Conservation (phyloP, 1,140 invertebrate genomes). For the Philotrypesis tridentata region DNA sequence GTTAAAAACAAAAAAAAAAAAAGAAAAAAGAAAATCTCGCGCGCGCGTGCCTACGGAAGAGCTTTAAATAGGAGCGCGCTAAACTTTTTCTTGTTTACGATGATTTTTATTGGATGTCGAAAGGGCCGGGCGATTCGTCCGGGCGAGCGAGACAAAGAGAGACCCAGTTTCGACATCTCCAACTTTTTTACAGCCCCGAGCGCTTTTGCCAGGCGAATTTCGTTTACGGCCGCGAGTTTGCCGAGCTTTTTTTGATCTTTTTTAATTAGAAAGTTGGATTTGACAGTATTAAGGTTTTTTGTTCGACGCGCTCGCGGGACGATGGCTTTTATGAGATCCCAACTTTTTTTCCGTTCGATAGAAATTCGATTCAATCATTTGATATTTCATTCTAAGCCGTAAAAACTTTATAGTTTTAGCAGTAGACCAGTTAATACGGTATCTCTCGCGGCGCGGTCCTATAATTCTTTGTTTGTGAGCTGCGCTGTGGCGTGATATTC, state of each 20-base stretch:
- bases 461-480: too few species aligned
- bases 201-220: neutral
- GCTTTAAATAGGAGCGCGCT: conserved; percentile 15
- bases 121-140: neutral
- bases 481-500: too few species aligned
- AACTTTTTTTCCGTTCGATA: neutral
- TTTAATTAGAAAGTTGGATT: conserved; percentile 21
- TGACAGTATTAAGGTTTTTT: conserved; percentile 4
- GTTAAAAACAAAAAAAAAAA: neutral
- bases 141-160: neutral
- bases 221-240: neutral
- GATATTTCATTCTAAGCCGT: neutral
- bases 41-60: neutral
- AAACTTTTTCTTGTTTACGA: conserved; percentile 30
- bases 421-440: too few species aligned
- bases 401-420: too few species aligned
- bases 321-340: neutral
- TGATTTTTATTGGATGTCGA: conserved; percentile 22
- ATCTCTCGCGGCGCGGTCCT: too few species aligned
- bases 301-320: neutral
- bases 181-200: neutral
- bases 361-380: neutral
- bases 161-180: conserved; percentile 14
- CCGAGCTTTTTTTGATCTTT: neutral
- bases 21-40: too few species aligned